phyloP scores from a whole-genome alignment of 64 coral and sea anemone species.

The Hydrozoanthus tunicans region DNA sequence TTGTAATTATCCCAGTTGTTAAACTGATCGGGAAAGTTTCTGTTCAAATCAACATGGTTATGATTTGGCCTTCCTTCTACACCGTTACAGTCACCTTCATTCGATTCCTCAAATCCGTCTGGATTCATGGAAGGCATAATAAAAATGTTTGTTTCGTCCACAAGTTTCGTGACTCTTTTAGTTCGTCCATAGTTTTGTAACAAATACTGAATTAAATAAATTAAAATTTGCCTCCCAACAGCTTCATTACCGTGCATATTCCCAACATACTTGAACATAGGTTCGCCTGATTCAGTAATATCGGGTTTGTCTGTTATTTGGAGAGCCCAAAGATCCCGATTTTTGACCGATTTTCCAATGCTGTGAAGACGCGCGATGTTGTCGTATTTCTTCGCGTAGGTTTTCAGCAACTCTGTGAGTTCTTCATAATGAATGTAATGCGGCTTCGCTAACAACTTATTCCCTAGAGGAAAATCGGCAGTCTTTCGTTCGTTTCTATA shows the following conservation, averaged over 20 bases:
- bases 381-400: constrained; percentile 57
- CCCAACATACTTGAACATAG: constrained; percentile 97
- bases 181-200: constrained; percentile 80
- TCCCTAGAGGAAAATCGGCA: constrained; percentile 27
- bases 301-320: constrained; percentile 91
- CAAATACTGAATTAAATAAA: constrained; percentile 94
- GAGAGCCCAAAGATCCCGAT: constrained; percentile 76
- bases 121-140: constrained; percentile 98
- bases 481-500: not conserved
- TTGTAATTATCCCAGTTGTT: constrained; percentile 83
- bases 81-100: constrained; percentile 73
- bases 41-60: constrained; percentile 83
- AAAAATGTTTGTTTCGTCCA: constrained; percentile 87
- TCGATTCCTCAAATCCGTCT: constrained; percentile 87
- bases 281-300: constrained; percentile 83
- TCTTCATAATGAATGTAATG: constrained; percentile 78
- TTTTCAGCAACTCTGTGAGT: constrained; percentile 62
- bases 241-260: constrained; percentile 99
- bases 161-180: constrained; percentile 74
- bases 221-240: constrained; percentile 90
- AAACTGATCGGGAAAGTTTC: constrained; percentile 99
- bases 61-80: constrained; percentile 69
- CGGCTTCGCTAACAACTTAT: constrained; percentile 21
- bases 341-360: constrained; percentile 74
- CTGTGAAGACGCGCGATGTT: constrained; percentile 71